Percentiles rank a stretch among this genome's conserved stretches.
Evolutionary conservation across 1,140 invertebrate species (phyloP).

Genomic region (Oryctes rhinoceros): DNA sequence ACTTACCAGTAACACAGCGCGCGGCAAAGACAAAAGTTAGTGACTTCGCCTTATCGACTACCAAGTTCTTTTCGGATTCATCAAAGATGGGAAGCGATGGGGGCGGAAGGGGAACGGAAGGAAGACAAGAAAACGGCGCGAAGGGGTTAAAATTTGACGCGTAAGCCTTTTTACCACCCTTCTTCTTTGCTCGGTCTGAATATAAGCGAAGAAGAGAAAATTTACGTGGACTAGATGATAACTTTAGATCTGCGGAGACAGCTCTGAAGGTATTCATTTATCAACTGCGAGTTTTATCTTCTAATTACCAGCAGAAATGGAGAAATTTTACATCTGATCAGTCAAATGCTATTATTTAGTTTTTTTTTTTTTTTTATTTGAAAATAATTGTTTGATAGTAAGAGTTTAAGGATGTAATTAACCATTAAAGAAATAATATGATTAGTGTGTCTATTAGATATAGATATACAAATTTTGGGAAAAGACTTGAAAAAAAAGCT

Average conservation of each 20-base stretch:
- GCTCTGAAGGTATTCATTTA: not conserved
- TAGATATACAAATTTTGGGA: no score
- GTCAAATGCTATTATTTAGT: no score
- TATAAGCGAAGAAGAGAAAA: not conserved
- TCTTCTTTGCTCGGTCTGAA: not conserved
- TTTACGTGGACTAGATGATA: not conserved
- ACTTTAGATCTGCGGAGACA: not conserved
- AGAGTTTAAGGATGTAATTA: no score
- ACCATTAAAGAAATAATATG: no score
- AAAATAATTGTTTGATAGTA: no score
- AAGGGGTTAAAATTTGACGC: not conserved
- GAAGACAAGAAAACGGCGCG: not conserved
- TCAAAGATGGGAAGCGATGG: not conserved
- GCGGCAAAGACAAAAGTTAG: conserved; percentile 29
- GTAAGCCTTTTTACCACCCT: not conserved
- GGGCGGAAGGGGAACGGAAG: not conserved
- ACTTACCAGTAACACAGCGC: not conserved
- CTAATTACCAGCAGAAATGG: no score
- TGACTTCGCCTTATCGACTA: not conserved
- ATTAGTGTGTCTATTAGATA: no score
- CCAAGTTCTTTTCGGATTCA: conserved; percentile 29
- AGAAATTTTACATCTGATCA: no score
- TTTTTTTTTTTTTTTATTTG: no score
- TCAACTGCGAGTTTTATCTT: no score
- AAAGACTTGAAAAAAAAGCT: no score